Conservation (phyloP, 64 coral and sea anemone genomes). For the Stichodactyla mertensii region DNA sequence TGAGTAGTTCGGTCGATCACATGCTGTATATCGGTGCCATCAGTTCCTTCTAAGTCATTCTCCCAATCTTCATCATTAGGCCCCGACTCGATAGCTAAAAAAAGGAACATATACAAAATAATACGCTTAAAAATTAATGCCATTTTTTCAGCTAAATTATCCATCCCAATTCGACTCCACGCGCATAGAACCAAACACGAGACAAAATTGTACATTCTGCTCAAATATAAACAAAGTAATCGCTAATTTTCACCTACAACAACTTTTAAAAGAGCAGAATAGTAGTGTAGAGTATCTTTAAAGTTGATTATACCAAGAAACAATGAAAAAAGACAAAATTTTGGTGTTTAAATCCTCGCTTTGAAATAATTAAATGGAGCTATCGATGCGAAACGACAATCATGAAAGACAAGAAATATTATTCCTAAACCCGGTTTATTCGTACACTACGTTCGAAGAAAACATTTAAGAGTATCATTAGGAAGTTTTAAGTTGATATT, state of each 20-base stretch:
- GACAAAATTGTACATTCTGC: not conserved
- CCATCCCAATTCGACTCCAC: not conserved
- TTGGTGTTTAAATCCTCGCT: not conserved
- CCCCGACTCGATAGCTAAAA: not conserved
- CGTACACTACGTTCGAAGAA: not conserved
- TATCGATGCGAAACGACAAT: not conserved
- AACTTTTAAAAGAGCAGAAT: not conserved
- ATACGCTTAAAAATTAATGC: not conserved
- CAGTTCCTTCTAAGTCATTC: not conserved
- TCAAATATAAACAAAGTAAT: not conserved
- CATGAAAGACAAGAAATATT: not conserved
- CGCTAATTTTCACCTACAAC: not conserved
- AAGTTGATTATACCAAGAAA: not conserved
- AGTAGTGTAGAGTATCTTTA: not conserved
- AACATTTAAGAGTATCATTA: not conserved
- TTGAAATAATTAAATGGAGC: not conserved
- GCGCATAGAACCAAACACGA: not conserved
- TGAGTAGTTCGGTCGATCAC: slow-evolving; percentile 3
- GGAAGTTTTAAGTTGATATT: not conserved
- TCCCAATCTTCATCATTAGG: not conserved
- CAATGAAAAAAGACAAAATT: not conserved
- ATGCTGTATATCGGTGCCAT: not conserved
- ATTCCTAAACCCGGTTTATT: not conserved
- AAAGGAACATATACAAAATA: not conserved
- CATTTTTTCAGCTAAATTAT: not conserved